Evolutionary conservation across 30 jellyfish, hydroid and myxozoan genomes (phyloP).

Genomic region (Kudoa iwatai): DNA sequence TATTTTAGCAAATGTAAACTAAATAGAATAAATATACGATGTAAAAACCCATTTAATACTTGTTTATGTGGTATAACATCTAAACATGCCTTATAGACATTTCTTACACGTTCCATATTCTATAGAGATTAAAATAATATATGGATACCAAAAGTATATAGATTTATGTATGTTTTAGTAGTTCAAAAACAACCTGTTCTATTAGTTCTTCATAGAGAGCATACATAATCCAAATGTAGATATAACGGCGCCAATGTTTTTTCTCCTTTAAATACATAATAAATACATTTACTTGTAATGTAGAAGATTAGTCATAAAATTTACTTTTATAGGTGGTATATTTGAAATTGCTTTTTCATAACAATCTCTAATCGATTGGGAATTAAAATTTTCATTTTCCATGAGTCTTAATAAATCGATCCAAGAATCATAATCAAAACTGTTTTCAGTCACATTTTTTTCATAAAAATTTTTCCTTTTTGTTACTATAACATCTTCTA

Average conservation of each 20-base stretch:
- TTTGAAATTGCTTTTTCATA: constrained; percentile 53
- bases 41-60: constrained; percentile 7
- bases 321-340: constrained; percentile 53
- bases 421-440: constrained; percentile 75
- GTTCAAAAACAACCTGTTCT: constrained; percentile 10
- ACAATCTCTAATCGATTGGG: constrained; percentile 21
- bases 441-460: constrained; percentile 23
- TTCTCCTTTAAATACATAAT: constrained; percentile 8
- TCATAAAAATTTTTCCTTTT: constrained; percentile 46
- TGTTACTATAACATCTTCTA: constrained; percentile 70
- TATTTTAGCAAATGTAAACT: constrained; percentile 59
- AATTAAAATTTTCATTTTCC: constrained; percentile 37
- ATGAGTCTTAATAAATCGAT: constrained; percentile 35
- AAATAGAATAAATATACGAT: neutral
- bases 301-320: too few relatives aligned
- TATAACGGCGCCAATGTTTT: constrained; percentile 67
- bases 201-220: constrained; percentile 47
- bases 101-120: constrained; percentile 39
- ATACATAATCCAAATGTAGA: constrained; percentile 49
- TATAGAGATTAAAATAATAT: neutral
- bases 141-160: neutral
- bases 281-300: too few relatives aligned
- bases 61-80: constrained; percentile 69
- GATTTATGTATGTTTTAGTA: neutral
- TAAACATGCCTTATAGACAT: constrained; percentile 48